Base-by-base conservation (phyloP, 2,888 invertebrate genomes). In the Drosophila acutilabella region DNA sequence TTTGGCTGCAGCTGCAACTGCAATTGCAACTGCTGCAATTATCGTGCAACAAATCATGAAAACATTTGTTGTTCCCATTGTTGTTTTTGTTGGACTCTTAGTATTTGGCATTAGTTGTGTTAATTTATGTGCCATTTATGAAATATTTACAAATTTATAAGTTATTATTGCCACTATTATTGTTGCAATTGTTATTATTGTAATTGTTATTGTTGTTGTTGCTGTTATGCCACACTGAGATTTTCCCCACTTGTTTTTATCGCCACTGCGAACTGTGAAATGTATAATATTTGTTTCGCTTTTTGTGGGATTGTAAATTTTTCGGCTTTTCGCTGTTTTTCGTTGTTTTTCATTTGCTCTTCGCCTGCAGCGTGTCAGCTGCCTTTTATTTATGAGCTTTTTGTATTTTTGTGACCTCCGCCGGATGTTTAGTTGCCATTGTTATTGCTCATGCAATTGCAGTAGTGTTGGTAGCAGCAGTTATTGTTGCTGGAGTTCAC, bases 131-230 rank as follows among this genome's bases (percentile, higher is more conserved):
- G 77, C 81, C 89, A 88, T 88, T 86, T 85, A 77, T 85, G 79
- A 85, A 85, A 85, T 85, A 85, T 89, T 89, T 87, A 81, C 87
- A 85, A 87, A 89, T 89, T 87, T 84, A 74, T 84, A 79, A 79
- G 69, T 80, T 73, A 83, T 85, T 88, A 80, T 88, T 79, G 65
- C 41, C 44, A 50, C 10, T 56, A 16, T 41, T 53, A 41, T 53
- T 51, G 51, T 18, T 30, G 30, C 30, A 30, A 30, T 30, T 30
- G 30, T 30, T 30, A 8, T 30, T 30, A 30, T 30, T 30, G 30
- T 30, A 8, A 30, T 41, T 57, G 45, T 38, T 38, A 10, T 47
- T 61, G 38, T 38, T 26, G 26, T 44, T 48, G 41, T 71, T 61
- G 53, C 61, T 61, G 61, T 59, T 54, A 23, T 74, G 75, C 64